Evolutionary conservation across 2,797 vertebrate species (phyloP).

Genomic region (Threskiornis aethiopicus): DNA sequence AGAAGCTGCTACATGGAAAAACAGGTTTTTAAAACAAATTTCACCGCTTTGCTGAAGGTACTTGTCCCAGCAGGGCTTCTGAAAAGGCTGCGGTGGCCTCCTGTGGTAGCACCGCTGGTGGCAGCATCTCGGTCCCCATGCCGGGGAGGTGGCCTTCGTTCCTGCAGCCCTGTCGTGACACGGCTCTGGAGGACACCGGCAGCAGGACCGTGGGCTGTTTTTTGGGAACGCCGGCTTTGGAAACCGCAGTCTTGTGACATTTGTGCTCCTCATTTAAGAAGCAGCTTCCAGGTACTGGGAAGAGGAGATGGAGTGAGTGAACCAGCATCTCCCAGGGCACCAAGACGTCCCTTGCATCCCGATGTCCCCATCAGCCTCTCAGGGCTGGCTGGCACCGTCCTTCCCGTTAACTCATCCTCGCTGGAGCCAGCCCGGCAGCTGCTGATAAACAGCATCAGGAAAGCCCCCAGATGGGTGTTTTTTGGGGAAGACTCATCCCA

Average conservation of each 20-base stretch:
- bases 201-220: not conserved
- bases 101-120: not conserved
- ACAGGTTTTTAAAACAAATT: not conserved
- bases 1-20: rapidly evolving
- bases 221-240: not conserved
- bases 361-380: not conserved
- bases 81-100: not conserved
- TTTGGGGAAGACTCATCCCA: not conserved
- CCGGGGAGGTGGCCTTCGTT: not conserved
- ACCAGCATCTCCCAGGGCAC: too few species aligned
- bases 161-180: not conserved
- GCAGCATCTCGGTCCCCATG: rapidly evolving
- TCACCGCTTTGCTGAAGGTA: not conserved
- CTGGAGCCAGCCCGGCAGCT: not conserved
- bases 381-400: not conserved
- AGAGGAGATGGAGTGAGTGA: not conserved
- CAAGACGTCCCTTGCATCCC: rapidly evolving
- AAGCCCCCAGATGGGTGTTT: not conserved
- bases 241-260: rapidly evolving
- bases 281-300: not conserved
- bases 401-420: not conserved
- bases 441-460: not conserved
- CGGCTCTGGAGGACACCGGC: not conserved
- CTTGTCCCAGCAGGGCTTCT: not conserved
- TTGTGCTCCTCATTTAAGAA: not conserved